Conservation (phyloP, 2,113 vertebrate genomes). For the Actenoides lindsayi region DNA sequence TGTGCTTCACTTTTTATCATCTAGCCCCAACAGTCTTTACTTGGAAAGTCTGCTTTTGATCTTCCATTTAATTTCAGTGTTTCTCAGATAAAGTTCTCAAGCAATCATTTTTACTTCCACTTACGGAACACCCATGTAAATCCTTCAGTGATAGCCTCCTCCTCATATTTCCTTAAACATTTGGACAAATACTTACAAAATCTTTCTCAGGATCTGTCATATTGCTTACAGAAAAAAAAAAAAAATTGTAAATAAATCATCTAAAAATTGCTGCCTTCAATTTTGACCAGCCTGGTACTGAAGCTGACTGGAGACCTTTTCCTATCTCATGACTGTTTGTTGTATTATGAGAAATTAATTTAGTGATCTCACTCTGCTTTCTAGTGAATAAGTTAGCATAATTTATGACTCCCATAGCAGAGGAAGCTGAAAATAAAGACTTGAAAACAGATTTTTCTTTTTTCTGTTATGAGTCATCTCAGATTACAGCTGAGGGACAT, state of each 20-base stretch:
- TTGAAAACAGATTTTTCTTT: background rate
- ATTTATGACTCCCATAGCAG: background rate
- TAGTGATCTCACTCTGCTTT: background rate
- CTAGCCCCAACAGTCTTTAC: background rate
- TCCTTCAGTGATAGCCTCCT: background rate
- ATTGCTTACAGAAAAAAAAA: background rate
- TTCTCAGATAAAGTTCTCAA: background rate
- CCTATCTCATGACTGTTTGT: background rate
- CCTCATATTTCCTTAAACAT: background rate
- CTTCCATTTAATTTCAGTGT: background rate
- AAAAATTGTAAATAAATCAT: background rate
- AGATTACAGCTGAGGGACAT: background rate
- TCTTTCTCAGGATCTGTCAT: background rate
- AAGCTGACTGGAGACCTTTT: slow-evolving; percentile 2
- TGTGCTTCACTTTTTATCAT: background rate
- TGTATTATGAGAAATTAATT: background rate
- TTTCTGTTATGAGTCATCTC: background rate
- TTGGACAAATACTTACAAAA: background rate
- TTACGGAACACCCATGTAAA: background rate
- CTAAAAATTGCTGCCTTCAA: background rate
- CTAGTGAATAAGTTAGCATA: background rate
- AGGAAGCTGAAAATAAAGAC: background rate
- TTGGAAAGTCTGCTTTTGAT: background rate
- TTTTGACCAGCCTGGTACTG: background rate
- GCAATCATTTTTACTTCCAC: background rate